Percentiles rank a stretch among this genome's conserved stretches.
phyloP scores from a whole-genome alignment of 2,888 invertebrate genomes.

The Schizaphis graminum region DNA sequence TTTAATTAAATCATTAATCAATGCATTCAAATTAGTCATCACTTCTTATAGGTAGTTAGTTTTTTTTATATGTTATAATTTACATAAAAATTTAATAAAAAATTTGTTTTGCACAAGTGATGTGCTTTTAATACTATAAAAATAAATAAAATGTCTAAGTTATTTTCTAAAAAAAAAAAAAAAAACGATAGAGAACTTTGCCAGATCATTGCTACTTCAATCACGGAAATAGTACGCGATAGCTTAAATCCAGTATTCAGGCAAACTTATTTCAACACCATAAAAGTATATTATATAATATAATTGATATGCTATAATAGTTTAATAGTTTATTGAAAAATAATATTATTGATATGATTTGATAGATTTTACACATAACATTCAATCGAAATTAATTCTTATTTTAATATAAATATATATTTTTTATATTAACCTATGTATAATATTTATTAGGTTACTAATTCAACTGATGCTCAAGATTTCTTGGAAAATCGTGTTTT shows the following conservation, averaged over 20 bases:
- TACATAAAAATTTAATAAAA: background rate
- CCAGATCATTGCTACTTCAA: conserved; percentile 48
- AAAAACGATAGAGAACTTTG: conserved; percentile 47
- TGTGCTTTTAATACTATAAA: background rate
- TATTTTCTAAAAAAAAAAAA: conserved; percentile 5
- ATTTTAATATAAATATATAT: background rate
- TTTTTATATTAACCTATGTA: too few species aligned
- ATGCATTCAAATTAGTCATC: background rate
- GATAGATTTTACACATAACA: background rate
- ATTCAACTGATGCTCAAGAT: conserved; percentile 50
- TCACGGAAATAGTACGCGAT: conserved; percentile 38
- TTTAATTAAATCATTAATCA: background rate
- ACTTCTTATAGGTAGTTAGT: background rate
- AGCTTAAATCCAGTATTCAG: conserved; percentile 55
- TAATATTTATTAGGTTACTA: conserved; percentile 34
- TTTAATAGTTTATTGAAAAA: background rate
- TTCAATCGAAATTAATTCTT: background rate
- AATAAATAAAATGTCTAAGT: conserved; percentile 14
- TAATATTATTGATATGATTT: background rate
- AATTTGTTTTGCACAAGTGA: background rate
- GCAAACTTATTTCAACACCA: conserved; percentile 38
- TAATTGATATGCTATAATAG: background rate
- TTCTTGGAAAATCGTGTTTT: conserved; percentile 19
- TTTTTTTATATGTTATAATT: background rate
- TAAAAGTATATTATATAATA: conserved; percentile 36